Evolutionary conservation across 2,888 invertebrate species (phyloP), one percentile per base, ranked within the genome.

Genomic region (Dryomyza anilis): DNA sequence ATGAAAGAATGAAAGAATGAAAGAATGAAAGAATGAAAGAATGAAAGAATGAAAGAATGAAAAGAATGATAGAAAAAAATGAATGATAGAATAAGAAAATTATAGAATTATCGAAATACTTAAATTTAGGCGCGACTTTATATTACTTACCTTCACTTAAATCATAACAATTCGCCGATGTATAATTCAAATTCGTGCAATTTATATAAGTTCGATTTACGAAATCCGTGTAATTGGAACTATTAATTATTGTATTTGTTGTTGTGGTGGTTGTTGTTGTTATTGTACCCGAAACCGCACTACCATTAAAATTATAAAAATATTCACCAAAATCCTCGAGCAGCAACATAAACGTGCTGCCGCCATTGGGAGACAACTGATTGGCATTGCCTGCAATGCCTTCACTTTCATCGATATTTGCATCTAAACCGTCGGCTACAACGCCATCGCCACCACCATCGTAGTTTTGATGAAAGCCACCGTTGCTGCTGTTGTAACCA

Each of bases 311-410:
- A 73, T 83, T 89, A 73, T 88, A 88, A 80, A 92, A 89, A 81
- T 91, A 92, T 79, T 92, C 92, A 83, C 91, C 91, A 78, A 92
- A 88, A 78, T 92, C 92, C 74, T 92, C 91, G 53, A 91, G 88
- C 63, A 91, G 81, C 80, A 89, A 85, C 86, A 89, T 86, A 74
- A 88, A 87, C 45, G 83, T 81, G 71, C 82, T 84, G 66, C 83
- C 83, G 23, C 78, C 75, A 3, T 69, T 62, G 33, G 64, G 63
- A 16, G 36, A 55, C 21, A 55, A n/a, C 16, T 46, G 33, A 27
- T 39, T 63, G 43, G 33, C 39, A 3, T 61, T 58, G 10, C 21
- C 61, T 7, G 23, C 59, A 29, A 36, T 58, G 1, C 33, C 56
- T 0, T 16, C 67, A 1, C 25, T 67, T 1, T 33, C 70, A 1